Base-by-base conservation (phyloP, 1,140 invertebrate species). In the Pseudomyrmex sp. region DNA sequence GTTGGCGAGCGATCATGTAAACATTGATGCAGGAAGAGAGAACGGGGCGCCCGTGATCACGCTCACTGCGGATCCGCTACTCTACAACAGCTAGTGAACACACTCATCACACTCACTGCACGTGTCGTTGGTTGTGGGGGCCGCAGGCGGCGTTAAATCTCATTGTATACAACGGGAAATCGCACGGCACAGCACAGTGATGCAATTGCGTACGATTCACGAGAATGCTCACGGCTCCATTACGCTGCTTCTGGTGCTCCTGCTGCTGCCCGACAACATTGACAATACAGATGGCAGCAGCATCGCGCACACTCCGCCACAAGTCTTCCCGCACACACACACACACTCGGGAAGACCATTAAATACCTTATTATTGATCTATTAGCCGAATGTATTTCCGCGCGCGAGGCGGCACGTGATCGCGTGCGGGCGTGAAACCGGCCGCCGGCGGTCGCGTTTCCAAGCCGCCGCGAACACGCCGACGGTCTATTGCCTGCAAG, bases 261-360 rank as follows among this genome's bases (percentile, higher is more conserved):
- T 93, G 92, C 92, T 92, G 89, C 93, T 93, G 93, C 92, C 93
- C 93, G 95, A 96, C 95, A 96, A 96, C 95, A 96, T 96, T 96
- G 95, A 96, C 96, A 96, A 95, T 95, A 95, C 94, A 96, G 96
- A 95, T 95, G 95, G 95, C 96, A 94, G 92, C 94, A 95, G 93
- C 75, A 75, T 87, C 83, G 89, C 61, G 72, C 68, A 83, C 86
- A 87, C 85, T 86, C 85, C 79, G 75, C 68, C 82, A 85, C 87
- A 85, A 58, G 87, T 88, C 85, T 88, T 79, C 82, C 74, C 88
- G 79, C 87, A 77, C 87, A 77, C 79, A 70, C 89, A 85, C 87
- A 85, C 75, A 89, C 73, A 86, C 76, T 90, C 86, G 65, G 76
- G 80, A 85, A 85, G 85, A 84, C 69, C 90, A 92, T 90, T 88